Conservation (phyloP, 2,797 vertebrate genomes). For the Eremophila alpestris region DNA sequence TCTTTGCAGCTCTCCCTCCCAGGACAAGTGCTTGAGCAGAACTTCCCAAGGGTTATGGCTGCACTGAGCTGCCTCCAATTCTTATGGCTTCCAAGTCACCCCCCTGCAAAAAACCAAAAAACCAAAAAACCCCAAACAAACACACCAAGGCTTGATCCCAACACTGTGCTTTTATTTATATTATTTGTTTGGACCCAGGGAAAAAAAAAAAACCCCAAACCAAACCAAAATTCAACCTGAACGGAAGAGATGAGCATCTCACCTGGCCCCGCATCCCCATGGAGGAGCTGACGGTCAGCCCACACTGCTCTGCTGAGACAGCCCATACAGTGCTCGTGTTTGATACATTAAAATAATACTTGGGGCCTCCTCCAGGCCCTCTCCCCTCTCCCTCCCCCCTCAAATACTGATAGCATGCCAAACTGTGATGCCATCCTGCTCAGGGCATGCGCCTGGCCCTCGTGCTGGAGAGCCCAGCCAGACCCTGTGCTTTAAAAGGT, state of each 20-base stretch:
- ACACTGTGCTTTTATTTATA: slow-evolving; percentile 55
- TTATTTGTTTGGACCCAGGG: slow-evolving; percentile 25
- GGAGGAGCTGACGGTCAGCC: background rate
- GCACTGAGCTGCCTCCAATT: background rate
- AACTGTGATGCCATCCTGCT: slow-evolving; percentile 36
- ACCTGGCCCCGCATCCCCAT: background rate
- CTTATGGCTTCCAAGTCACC: background rate
- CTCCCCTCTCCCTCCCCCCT: background rate
- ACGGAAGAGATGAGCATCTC: background rate
- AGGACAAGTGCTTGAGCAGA: background rate
- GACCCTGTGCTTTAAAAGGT: background rate
- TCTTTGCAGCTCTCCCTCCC: background rate
- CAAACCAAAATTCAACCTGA: background rate
- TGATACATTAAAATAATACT: slow-evolving; percentile 12
- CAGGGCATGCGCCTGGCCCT: background rate
- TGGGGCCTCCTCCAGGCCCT: background rate
- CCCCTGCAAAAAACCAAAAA: background rate
- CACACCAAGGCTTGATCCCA: background rate
- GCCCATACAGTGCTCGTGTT: background rate
- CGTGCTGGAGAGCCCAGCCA: background rate
- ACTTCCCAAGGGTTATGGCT: background rate
- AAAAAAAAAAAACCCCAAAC: background rate
- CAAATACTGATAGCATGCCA: slow-evolving; percentile 10
- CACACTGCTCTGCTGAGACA: background rate
- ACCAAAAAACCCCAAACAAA: background rate